Evolutionary conservation across 2,113 vertebrate species (phyloP), one percentile per base, ranked within the genome.

Genomic region (Gobius niger): DNA sequence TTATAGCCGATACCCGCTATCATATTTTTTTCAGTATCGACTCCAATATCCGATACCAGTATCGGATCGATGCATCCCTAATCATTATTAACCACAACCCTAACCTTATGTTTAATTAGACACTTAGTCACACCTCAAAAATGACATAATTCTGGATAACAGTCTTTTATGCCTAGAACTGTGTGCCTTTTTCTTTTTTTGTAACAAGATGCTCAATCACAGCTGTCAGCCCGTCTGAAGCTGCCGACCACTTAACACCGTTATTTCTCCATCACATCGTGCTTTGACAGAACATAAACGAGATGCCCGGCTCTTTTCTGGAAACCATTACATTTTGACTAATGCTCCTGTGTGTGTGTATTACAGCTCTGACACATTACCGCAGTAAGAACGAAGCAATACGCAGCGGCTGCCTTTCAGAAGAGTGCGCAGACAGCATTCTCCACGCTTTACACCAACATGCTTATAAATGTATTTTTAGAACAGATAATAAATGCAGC

Each of bases 401-500:
- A 78, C 68, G 40, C 47, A 54, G 63, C 7, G 49, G 44, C 10
- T 56, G 49, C 56, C 47, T 67, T 40, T 74, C 73, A 65, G 49
- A 72, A 70, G 42, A 62, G 68, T 70, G 75, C 7, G 52, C 53
- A 54, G 63, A 50, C 42, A 2, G 15, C 34, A 4, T 60, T 73
- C 67, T 64, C n/a, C 1, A 1, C 69, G 69, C 7, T 7, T 16
- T 15, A 11, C 71, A 68, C 63, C 52, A 53, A 79, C 69, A 67
- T 64, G 59, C 44, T 62, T 40, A 5, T 8, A 54, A 51, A 52
- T 65, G 52, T 80, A 67, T 85, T 86, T 84, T 72, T 80, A 77
- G 57, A 44, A 18, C 49, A 5, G 63, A 77, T 90, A 85, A 88
- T 72, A 62, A 87, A 88, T 74, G 62, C 75, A 50, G 65, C 63